These are phyloP conservation scores for Lithobates pipiens DNA, from an alignment of 2,797 vertebrate species.

Conservation along the genomic window DNA sequence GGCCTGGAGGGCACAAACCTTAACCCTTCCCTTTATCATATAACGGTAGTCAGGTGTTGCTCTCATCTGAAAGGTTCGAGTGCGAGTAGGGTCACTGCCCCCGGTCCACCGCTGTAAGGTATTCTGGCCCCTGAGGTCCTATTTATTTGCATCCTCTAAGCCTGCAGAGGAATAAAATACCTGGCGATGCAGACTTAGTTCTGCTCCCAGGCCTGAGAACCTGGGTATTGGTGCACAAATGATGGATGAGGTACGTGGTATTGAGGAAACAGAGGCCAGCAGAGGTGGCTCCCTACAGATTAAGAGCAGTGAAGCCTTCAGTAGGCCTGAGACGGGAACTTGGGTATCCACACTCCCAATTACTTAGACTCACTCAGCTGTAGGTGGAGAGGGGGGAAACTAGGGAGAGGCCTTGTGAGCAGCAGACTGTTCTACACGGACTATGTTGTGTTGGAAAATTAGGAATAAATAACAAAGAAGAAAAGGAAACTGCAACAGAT, in stretches of 20 bases:
- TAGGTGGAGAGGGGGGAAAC: constrained; percentile 18
- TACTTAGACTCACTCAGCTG: constrained; percentile 58
- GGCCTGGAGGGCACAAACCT: constrained; percentile 25
- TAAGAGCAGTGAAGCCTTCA: constrained; percentile 61
- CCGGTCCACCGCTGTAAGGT: constrained; percentile 35
- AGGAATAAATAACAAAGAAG: neutral
- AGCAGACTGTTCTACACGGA: constrained; percentile 11
- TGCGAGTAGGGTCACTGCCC: constrained; percentile 40
- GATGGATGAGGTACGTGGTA: constrained; percentile 59
- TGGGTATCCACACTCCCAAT: constrained; percentile 57
- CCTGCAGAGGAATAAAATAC: constrained; percentile 17
- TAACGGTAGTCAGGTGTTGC: constrained; percentile 11
- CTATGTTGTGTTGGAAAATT: neutral
- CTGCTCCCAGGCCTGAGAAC: constrained; percentile 36
- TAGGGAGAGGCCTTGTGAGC: constrained; percentile 25
- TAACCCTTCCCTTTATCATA: constrained; percentile 33
- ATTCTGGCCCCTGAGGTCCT: constrained; percentile 34
- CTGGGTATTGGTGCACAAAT: constrained; percentile 57
- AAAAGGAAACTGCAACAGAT: neutral
- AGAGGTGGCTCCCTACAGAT: constrained; percentile 61
- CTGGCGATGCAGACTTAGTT: constrained; percentile 31
- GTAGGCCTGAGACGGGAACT: constrained; percentile 41
- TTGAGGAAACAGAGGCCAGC: constrained; percentile 55
- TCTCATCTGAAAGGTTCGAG: neutral
- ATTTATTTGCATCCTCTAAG: constrained; percentile 37